These are phyloP conservation scores for Phalacrocorax pelagicus DNA, from an alignment of 2,113 vertebrate genomes.

Conservation along the genomic window DNA sequence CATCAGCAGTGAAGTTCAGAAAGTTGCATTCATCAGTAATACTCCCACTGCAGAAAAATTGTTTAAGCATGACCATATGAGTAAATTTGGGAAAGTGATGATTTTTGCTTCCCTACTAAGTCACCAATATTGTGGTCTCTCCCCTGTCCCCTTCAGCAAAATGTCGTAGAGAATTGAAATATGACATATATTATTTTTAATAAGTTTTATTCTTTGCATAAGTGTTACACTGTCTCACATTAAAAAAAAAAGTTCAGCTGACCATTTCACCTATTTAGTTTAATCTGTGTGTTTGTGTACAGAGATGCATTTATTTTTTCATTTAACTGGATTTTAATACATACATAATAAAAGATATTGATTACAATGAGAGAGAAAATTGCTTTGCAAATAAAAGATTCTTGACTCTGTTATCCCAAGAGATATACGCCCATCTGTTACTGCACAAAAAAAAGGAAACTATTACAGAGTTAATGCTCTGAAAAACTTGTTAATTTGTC, in stretches of 20 bases:
- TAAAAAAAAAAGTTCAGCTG: not conserved
- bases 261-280: not conserved
- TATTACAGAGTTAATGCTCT: constrained; percentile 31
- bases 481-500: constrained; percentile 23
- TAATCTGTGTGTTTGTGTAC: not conserved
- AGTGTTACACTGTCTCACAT: not conserved
- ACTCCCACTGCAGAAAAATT: not conserved
- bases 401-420: not conserved
- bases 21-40: not conserved
- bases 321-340: not conserved
- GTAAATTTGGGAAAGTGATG: not conserved
- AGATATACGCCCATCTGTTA: not conserved
- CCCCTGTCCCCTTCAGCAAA: not conserved
- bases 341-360: constrained; percentile 6
- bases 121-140: not conserved
- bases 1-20: not conserved
- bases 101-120: not conserved
- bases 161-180: not conserved
- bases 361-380: not conserved
- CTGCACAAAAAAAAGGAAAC: not conserved
- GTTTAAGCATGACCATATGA: not conserved
- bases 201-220: not conserved
- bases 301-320: not conserved
- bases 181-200: not conserved
- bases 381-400: not conserved